Evolutionary conservation across 1,140 invertebrate genomes (phyloP), one percentile per base, ranked within the genome.

Genomic region (Bombus difficillimus): DNA sequence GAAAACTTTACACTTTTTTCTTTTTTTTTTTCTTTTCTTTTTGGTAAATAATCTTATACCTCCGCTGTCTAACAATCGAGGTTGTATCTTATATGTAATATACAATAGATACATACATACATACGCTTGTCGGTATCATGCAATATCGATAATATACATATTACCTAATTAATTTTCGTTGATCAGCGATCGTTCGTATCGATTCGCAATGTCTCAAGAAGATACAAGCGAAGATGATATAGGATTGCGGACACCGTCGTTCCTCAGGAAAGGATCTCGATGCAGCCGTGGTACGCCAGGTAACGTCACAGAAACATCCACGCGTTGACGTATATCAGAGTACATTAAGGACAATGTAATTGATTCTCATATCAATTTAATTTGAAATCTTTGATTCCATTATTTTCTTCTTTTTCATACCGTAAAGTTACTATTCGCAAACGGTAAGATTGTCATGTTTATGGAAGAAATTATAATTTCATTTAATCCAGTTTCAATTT

Each of bases 161-260:
- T 22, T 22, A 22, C 0, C 47, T 53, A 53, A 53, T 6, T 53
- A 53, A 53, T 53, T 53, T 53, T 22, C 47, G 18, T 53, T 53
- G 47, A 53, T 53, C 22, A 53, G 47, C 47, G 47, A 53, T 53
- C 47, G 18, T 53, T 53, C 1, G 0, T 5, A 18, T 53, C 5
- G 47, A 53, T 53, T n/a, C 9, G 4, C 28, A 62, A 62, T 62
- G 59, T 62, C 28, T 13, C 59, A 62, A 62, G 88, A 71, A 15
- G 82, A 91, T 6, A 77, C 66, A 0, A 92, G 91, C 39, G 93
- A 92, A 1, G 92, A 94, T 57, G 93, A 93, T n/a, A 88, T 74
- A 8, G 89, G 57, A 39, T 64, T 92, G 53, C 80, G 28, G 22
- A 91, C 89, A n/a, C 89, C 81, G 6, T 59, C 76, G 0, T 89